phyloP scores from a whole-genome alignment of 2,888 invertebrate species.

The Chloroclysta siterata region DNA sequence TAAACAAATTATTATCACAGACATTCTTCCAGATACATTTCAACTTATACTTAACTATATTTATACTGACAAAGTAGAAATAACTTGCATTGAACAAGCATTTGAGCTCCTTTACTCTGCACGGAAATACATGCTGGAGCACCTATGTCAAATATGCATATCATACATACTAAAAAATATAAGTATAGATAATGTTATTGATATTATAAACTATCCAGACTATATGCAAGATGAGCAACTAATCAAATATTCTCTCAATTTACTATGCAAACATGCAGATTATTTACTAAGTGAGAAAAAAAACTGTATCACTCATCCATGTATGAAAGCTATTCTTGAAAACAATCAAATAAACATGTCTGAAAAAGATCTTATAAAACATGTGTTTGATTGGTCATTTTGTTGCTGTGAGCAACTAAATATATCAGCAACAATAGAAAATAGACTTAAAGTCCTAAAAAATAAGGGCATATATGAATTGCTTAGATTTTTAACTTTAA shows the following conservation, averaged over 20 bases:
- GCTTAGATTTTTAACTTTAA: slow-evolving; percentile 73
- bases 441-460: slow-evolving; percentile 71
- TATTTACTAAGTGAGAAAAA: slow-evolving; percentile 81
- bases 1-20: slow-evolving; percentile 80
- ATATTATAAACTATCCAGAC: slow-evolving; percentile 86
- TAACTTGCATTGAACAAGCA: slow-evolving; percentile 84
- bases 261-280: slow-evolving; percentile 83
- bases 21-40: slow-evolving; percentile 86
- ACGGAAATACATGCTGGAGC: slow-evolving; percentile 86
- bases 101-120: slow-evolving; percentile 87
- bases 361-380: slow-evolving; percentile 81
- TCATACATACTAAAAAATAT: slow-evolving; percentile 82
- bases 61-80: slow-evolving; percentile 85
- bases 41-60: slow-evolving; percentile 86
- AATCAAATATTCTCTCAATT: slow-evolving; percentile 79
- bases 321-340: slow-evolving; percentile 79
- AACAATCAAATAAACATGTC: slow-evolving; percentile 79
- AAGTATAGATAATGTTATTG: slow-evolving; percentile 84
- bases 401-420: slow-evolving; percentile 78
- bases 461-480: slow-evolving; percentile 73
- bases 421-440: slow-evolving; percentile 66
- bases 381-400: slow-evolving; percentile 83
- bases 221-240: slow-evolving; percentile 83
- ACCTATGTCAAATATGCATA: slow-evolving; percentile 79
- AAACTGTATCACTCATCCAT: slow-evolving; percentile 75